Evolutionary conservation across 2,797 vertebrate species (phyloP).

Genomic region (Clarias platycephalus): DNA sequence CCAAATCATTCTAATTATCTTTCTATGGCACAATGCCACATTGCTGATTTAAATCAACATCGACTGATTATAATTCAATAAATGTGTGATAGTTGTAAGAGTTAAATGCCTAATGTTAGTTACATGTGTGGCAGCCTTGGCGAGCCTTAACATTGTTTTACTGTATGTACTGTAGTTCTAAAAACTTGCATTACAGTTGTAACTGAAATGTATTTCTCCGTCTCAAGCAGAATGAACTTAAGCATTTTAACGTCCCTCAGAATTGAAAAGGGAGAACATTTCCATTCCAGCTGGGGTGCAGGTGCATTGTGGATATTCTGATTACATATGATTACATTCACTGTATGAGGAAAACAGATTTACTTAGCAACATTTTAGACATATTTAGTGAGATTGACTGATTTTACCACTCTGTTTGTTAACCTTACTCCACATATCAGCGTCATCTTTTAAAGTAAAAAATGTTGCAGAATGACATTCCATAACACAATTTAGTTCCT

Average conservation of each 20-base stretch:
- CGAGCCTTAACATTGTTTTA: neutral
- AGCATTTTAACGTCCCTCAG: neutral
- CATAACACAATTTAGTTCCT: neutral
- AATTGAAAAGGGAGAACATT: neutral
- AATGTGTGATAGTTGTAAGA: neutral
- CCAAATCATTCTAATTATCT: slow-evolving; percentile 7
- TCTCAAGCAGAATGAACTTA: neutral
- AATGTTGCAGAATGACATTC: neutral
- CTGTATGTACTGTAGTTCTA: neutral
- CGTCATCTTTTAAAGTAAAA: neutral
- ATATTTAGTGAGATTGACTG: neutral
- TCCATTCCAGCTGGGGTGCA: neutral
- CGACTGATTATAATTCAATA: neutral
- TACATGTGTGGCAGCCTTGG: neutral
- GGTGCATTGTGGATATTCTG: neutral
- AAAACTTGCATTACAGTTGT: too few species aligned
- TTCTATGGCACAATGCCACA: slow-evolving; percentile 7
- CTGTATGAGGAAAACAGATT: neutral
- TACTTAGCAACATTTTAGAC: neutral
- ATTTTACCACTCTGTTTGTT: neutral
- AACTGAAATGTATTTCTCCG: neutral
- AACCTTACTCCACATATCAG: neutral
- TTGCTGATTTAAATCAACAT: slow-evolving; percentile 4
- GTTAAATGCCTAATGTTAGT: neutral
- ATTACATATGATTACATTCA: neutral